Conservation (phyloP, 1,140 invertebrate species). For the Drosophila azteca region DNA sequence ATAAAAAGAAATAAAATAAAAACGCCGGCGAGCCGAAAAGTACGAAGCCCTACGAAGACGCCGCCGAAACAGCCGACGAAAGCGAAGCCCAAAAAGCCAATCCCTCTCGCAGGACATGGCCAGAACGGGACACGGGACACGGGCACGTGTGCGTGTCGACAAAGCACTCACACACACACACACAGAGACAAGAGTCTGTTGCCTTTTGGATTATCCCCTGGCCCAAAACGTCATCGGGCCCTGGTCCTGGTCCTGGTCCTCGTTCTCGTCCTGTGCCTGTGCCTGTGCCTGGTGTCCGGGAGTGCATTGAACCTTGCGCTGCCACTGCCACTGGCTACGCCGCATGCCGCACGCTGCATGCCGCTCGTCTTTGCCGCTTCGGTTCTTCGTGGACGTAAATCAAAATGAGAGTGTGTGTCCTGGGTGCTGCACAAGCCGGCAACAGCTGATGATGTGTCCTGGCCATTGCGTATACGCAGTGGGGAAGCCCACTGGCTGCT, state of each 20-base stretch:
- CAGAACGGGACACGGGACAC: slow-evolving; percentile 27
- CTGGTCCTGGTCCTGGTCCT: too few species aligned
- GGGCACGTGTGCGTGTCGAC: slow-evolving; percentile 74
- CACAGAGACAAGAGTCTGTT: slow-evolving; percentile 30
- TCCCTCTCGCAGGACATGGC: slow-evolving; percentile 50
- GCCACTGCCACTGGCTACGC: too few species aligned
- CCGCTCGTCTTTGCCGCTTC: slow-evolving; percentile 43
- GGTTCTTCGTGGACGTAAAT: slow-evolving; percentile 57
- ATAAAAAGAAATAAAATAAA: slow-evolving; percentile 46
- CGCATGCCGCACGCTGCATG: too few species aligned
- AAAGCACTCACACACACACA: slow-evolving; percentile 15
- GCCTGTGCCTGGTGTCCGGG: slow-evolving; percentile 1
- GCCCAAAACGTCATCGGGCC: slow-evolving; percentile 42
- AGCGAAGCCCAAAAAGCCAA: slow-evolving; percentile 61
- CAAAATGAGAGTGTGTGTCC: slow-evolving; percentile 46
- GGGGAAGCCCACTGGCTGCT: slow-evolving; percentile 6
- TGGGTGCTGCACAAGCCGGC: slow-evolving; percentile 13
- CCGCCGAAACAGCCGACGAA: slow-evolving; percentile 55
- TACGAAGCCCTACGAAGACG: slow-evolving; percentile 60
- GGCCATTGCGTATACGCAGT: slow-evolving; percentile 69
- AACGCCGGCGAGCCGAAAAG: slow-evolving; percentile 51
- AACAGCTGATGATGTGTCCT: slow-evolving; percentile 62
- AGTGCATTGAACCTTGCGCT: slow-evolving; percentile 65
- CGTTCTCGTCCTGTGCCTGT: too few species aligned
- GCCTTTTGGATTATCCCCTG: slow-evolving; percentile 55